These are phyloP conservation scores for Castor canadensis DNA, from an alignment of 2,113 vertebrate genomes.

Conservation along the genomic window DNA sequence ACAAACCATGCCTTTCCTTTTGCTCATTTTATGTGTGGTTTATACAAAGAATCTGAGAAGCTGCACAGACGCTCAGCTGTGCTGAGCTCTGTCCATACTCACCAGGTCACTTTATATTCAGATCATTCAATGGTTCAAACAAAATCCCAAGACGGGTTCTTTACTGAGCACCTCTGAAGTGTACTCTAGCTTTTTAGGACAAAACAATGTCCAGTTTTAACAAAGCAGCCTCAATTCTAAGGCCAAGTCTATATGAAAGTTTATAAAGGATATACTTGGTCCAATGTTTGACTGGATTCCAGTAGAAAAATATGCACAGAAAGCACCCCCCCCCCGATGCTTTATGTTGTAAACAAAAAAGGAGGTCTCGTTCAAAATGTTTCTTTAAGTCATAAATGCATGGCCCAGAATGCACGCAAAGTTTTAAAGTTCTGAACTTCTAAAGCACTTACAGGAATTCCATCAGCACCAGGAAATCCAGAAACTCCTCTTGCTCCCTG, in stretches of 20 bases:
- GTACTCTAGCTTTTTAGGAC: background rate
- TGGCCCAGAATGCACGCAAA: background rate
- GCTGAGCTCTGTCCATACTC: background rate
- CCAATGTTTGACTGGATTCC: background rate
- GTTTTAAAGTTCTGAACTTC: background rate
- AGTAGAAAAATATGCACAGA: accelerated
- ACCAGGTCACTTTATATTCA: background rate
- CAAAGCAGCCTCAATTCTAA: background rate
- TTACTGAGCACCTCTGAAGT: accelerated
- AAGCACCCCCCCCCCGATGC: background rate
- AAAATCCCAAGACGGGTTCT: background rate
- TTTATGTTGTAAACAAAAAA: background rate
- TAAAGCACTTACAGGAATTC: constrained; percentile 92
- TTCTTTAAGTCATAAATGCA: background rate
- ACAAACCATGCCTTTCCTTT: background rate
- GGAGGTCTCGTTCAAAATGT: background rate
- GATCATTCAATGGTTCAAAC: accelerated
- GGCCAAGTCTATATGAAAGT: background rate
- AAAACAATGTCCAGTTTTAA: background rate
- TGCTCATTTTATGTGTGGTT: background rate
- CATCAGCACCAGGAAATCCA: constrained; percentile 93
- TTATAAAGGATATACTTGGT: background rate
- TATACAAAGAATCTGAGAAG: constrained; percentile 38
- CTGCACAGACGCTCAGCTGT: background rate
- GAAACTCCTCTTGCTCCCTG: constrained; percentile 94